Conservation (phyloP, 30 jellyfish, hydroid and myxozoan genomes). For the Clytia hemisphaerica region DNA sequence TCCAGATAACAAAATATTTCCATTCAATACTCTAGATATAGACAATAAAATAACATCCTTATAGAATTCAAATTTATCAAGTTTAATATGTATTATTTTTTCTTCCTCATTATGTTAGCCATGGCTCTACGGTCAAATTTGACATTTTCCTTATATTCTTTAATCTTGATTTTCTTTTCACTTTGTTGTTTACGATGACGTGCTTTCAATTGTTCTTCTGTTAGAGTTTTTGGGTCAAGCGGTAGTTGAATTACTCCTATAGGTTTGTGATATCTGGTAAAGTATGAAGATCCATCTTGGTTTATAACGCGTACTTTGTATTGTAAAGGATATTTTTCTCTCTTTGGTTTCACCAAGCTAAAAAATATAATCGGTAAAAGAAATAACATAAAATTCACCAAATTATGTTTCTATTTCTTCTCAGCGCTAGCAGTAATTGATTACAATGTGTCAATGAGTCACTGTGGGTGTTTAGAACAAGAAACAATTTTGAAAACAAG, state of each 20-base stretch:
- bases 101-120: constrained; percentile 42
- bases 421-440: too few species aligned
- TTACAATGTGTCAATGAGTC: too few species aligned
- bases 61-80: too few species aligned
- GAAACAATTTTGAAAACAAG: too few species aligned
- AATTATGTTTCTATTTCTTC: too few species aligned
- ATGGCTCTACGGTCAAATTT: constrained; percentile 79
- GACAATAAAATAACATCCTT: too few species aligned
- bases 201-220: constrained; percentile 72
- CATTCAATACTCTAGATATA: too few species aligned
- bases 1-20: too few species aligned
- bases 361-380: neutral
- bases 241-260: constrained; percentile 82
- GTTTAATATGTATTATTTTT: too few species aligned
- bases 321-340: constrained; percentile 54
- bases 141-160: constrained; percentile 76
- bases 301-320: constrained; percentile 72
- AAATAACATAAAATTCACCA: too few species aligned
- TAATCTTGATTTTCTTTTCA: constrained; percentile 48
- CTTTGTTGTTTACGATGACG: constrained; percentile 50
- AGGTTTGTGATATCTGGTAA: constrained; percentile 80
- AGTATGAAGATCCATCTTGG: constrained; percentile 84
- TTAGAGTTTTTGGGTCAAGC: constrained; percentile 56
- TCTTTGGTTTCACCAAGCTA: constrained; percentile 64
- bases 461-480: too few species aligned